Conservation (phyloP, 2,113 vertebrate genomes). For the Nicator chloris region DNA sequence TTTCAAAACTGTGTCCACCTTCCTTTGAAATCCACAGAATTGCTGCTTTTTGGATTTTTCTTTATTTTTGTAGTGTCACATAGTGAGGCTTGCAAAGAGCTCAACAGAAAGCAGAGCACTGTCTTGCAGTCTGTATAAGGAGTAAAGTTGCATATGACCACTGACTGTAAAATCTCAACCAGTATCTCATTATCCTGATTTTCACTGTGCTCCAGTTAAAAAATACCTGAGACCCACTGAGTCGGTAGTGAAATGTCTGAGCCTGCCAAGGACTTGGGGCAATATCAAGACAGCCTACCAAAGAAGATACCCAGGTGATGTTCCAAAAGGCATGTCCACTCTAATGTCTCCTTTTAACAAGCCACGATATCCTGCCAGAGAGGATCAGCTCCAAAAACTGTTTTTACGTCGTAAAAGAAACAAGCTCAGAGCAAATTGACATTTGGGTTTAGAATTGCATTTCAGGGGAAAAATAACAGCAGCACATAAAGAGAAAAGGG, state of each 20-base stretch:
- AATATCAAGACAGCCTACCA: background rate
- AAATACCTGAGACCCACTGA: background rate
- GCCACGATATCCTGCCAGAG: background rate
- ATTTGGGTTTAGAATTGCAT: background rate
- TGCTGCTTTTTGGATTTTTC: background rate
- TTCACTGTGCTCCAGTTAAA: background rate
- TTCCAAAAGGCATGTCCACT: background rate
- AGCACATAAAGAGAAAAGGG: background rate
- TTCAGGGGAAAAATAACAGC: background rate
- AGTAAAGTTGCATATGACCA: background rate
- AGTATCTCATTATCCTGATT: background rate
- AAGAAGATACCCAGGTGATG: background rate
- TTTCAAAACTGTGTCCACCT: background rate
- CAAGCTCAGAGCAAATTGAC: background rate
- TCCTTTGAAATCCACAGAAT: background rate
- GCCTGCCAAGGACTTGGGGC: slow-evolving; percentile 1
- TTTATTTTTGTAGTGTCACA: background rate
- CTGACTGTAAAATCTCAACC: background rate
- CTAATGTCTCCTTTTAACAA: background rate
- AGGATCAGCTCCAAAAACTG: background rate
- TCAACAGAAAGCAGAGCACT: background rate
- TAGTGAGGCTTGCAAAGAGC: background rate
- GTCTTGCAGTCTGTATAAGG: background rate
- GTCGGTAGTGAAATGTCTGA: background rate
- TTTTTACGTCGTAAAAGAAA: background rate